These are phyloP conservation scores for Myxocyprinus asiaticus DNA, from an alignment of 2,113 vertebrate species.

Conservation along the genomic window DNA sequence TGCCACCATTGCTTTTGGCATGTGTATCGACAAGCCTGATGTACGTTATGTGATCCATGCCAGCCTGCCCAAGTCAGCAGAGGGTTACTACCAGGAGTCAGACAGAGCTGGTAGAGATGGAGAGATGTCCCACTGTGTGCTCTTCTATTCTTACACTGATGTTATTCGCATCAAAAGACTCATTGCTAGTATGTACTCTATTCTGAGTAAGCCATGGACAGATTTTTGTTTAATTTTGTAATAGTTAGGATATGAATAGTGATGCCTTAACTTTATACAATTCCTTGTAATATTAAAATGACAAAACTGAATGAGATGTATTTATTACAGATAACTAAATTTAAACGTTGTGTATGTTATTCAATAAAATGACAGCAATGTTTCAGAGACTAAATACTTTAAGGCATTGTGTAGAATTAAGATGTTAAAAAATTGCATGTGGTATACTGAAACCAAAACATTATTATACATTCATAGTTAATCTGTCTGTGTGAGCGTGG, in stretches of 20 bases:
- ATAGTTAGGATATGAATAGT: too few relatives aligned
- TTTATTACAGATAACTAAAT: too few relatives aligned
- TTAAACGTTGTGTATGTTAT: not conserved
- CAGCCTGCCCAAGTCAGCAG: constrained; percentile 93
- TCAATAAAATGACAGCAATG: not conserved
- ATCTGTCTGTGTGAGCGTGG: not conserved
- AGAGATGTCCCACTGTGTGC: constrained; percentile 90
- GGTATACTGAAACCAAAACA: too few relatives aligned
- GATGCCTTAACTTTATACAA: too few relatives aligned
- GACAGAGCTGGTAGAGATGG: constrained; percentile 93
- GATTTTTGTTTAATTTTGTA: too few relatives aligned
- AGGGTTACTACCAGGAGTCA: constrained; percentile 97
- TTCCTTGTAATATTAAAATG: too few relatives aligned
- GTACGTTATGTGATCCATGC: constrained; percentile 98
- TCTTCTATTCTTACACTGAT: constrained; percentile 92
- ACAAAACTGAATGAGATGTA: too few relatives aligned
- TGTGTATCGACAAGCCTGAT: constrained; percentile 98
- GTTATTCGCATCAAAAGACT: constrained; percentile 90
- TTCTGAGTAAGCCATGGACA: not conserved
- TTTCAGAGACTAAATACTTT: not conserved
- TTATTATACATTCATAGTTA: constrained; percentile 11
- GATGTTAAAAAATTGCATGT: too few relatives aligned
- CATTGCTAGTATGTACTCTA: constrained; percentile 80
- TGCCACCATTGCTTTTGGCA: constrained; percentile 95
- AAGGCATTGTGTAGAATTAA: too few relatives aligned